A percentile compares a stretch with the other conserved stretches of the same genome.
Evolutionary conservation across 2,113 vertebrate species (phyloP).

Genomic region (Gobius niger): DNA sequence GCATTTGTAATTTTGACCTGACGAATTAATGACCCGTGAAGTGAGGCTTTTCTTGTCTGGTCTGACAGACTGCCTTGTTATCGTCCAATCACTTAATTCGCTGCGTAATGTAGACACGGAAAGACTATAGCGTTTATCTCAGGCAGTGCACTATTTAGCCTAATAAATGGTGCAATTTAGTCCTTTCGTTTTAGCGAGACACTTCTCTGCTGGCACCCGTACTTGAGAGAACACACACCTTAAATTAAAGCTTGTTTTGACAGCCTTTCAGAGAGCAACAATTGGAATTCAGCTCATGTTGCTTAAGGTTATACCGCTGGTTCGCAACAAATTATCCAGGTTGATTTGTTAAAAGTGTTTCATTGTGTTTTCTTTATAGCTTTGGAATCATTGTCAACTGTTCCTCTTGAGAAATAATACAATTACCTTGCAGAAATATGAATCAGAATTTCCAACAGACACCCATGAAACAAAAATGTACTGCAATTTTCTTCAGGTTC

Average conservation of each 20-base stretch:
- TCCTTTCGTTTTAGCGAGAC: not conserved
- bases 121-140: slow-evolving; percentile 13
- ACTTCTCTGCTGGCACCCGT: not conserved
- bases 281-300: slow-evolving; percentile 4
- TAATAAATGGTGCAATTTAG: not conserved
- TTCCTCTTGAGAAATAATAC: not conserved
- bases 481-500: no score
- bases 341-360: not conserved
- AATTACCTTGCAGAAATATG: not conserved
- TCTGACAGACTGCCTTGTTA: not conserved
- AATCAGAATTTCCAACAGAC: not conserved
- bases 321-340: not conserved
- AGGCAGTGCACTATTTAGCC: not conserved
- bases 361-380: not conserved
- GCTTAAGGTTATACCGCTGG: not conserved
- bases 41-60: slow-evolving; percentile 11
- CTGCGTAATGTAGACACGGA: not conserved
- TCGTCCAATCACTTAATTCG: slow-evolving; percentile 14
- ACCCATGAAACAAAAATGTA: not conserved
- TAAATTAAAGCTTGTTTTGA: not conserved
- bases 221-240: not conserved
- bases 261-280: not conserved
- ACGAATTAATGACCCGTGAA: slow-evolving; percentile 35
- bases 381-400: not conserved
- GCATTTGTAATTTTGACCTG: slow-evolving; percentile 30